phyloP scores from a whole-genome alignment of 2,888 invertebrate genomes.

The Neocrepidodera transversa region DNA sequence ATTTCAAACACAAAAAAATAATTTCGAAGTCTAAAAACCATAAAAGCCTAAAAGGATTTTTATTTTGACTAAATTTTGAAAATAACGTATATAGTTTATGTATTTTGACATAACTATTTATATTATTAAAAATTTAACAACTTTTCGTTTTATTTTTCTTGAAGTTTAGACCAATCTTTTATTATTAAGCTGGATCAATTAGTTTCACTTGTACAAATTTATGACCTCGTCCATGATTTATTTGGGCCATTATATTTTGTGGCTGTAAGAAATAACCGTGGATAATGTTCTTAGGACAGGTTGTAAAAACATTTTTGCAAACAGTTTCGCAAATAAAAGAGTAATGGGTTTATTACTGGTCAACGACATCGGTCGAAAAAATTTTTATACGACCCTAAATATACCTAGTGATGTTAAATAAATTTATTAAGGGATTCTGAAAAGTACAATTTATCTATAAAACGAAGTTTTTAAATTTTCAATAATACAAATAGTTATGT shows the following conservation, averaged over 20 bases:
- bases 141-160: too few species aligned
- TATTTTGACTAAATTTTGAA: too few species aligned
- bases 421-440: too few species aligned
- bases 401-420: conserved; percentile 1
- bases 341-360: conserved; percentile 35
- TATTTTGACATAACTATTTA: too few species aligned
- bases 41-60: too few species aligned
- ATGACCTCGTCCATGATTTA: conserved; percentile 27
- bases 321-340: conserved; percentile 37
- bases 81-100: too few species aligned
- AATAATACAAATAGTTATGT: too few species aligned
- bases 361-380: conserved; percentile 22
- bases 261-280: conserved; percentile 30
- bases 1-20: too few species aligned
- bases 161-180: background rate
- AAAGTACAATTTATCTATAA: too few species aligned
- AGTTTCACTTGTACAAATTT: conserved; percentile 31
- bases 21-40: too few species aligned
- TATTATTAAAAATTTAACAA: too few species aligned
- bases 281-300: conserved; percentile 32
- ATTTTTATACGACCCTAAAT: conserved; percentile 15
- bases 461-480: too few species aligned
- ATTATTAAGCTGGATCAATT: conserved; percentile 21
- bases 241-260: conserved; percentile 29
- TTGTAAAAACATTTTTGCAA: conserved; percentile 35